phyloP scores from a whole-genome alignment of 2,797 vertebrate genomes.

The Lepidocolaptes lacrymiger region DNA sequence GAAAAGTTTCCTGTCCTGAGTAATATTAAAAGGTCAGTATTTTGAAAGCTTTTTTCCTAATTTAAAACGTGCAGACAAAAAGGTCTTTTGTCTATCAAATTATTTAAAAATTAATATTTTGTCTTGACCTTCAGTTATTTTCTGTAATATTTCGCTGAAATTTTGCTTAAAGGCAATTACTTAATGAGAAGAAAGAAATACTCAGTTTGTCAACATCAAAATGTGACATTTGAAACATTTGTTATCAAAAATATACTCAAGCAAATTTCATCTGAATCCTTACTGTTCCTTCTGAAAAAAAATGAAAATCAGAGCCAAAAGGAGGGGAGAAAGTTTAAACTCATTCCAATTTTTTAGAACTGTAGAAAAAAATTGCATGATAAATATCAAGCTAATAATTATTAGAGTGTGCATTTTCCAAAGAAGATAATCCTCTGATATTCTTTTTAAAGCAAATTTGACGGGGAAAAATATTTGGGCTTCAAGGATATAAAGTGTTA shows the following conservation, averaged over 20 bases:
- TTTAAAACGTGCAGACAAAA: background rate
- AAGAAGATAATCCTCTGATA: background rate
- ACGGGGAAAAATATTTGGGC: background rate
- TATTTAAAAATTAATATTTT: background rate
- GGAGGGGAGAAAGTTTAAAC: accelerated
- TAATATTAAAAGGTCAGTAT: background rate
- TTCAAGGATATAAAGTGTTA: background rate
- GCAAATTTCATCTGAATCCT: background rate
- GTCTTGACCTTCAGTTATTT: background rate
- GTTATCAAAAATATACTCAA: background rate
- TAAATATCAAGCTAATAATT: background rate
- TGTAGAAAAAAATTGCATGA: accelerated
- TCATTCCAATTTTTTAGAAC: background rate
- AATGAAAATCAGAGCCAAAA: background rate
- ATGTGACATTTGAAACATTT: background rate
- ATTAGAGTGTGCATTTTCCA: background rate
- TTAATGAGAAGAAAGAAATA: background rate
- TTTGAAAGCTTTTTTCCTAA: background rate
- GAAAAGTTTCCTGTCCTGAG: background rate
- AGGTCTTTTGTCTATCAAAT: background rate
- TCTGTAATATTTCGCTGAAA: background rate
- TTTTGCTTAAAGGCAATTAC: background rate
- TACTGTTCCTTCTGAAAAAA: background rate
- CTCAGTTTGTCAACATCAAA: background rate
- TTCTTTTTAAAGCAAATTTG: background rate